Percentiles rank a stretch among this genome's conserved stretches.
Evolutionary conservation across 2,888 invertebrate species (phyloP).

Genomic region (Dolomedes plantarius): DNA sequence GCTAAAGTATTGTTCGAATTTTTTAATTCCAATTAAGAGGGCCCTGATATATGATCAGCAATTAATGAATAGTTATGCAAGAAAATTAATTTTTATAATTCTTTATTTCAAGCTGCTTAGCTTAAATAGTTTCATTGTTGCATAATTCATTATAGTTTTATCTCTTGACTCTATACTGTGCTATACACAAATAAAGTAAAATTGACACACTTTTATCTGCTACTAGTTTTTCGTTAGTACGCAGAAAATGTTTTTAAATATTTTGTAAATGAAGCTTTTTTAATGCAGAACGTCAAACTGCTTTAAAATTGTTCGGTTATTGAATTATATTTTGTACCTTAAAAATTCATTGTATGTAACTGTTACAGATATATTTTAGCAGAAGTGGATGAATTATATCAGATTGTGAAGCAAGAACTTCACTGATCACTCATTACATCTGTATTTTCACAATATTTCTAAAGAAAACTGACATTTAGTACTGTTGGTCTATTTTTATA

Average conservation of each 20-base stretch:
- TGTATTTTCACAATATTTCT: conserved; percentile 36
- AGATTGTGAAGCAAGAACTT: background rate
- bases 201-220: background rate
- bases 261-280: background rate
- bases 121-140: background rate
- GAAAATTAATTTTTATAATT: no score
- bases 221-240: background rate
- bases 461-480: background rate
- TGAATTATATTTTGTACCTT: conserved; percentile 14
- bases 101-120: conserved; percentile 4
- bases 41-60: no score
- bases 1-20: no score
- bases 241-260: background rate
- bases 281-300: background rate
- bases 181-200: background rate
- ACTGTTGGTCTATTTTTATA: conserved; percentile 51
- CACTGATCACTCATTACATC: conserved; percentile 4
- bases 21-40: no score
- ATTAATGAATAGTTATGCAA: no score
- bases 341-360: background rate
- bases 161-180: background rate
- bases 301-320: background rate
- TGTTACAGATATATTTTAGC: background rate
- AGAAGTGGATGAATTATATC: background rate
- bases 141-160: background rate